Percentiles rank a stretch among this genome's conserved stretches.
Conservation (phyloP, 2,113 vertebrate genomes). For the Podiceps cristatus region DNA sequence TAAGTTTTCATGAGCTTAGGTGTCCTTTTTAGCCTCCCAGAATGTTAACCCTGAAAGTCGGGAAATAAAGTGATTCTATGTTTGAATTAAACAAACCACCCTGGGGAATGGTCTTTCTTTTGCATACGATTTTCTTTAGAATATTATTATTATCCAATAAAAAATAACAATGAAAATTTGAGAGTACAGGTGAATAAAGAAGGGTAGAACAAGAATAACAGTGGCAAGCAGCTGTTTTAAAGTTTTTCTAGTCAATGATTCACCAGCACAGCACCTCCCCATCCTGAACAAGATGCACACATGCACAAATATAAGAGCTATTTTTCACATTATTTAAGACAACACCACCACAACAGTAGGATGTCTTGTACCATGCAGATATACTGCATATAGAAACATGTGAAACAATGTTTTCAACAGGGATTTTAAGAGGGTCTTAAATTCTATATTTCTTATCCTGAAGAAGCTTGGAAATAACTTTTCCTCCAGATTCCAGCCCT, state of each 20-base stretch:
- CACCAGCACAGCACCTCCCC: neutral
- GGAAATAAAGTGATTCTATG: neutral
- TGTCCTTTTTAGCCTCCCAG: conserved; percentile 6
- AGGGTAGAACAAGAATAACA: neutral
- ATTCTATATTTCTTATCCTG: neutral
- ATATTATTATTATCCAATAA: neutral
- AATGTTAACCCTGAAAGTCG: neutral
- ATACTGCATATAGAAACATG: neutral
- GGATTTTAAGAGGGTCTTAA: neutral
- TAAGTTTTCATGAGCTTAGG: conserved; percentile 45
- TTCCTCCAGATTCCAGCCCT: neutral
- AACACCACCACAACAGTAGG: neutral
- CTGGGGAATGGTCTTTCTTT: neutral
- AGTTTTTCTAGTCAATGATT: neutral
- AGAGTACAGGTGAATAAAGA: neutral
- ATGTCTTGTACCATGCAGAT: neutral
- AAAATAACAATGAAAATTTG: neutral
- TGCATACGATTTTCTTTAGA: neutral
- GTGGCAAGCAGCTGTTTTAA: neutral
- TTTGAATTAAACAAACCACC: neutral
- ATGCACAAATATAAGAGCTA: neutral
- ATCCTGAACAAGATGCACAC: neutral
- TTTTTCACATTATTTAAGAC: neutral
- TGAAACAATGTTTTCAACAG: too few relatives aligned
- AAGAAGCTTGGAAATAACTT: neutral